Evolutionary conservation across 2,113 vertebrate genomes (phyloP).

Genomic region (Oenanthe oenanthe): DNA sequence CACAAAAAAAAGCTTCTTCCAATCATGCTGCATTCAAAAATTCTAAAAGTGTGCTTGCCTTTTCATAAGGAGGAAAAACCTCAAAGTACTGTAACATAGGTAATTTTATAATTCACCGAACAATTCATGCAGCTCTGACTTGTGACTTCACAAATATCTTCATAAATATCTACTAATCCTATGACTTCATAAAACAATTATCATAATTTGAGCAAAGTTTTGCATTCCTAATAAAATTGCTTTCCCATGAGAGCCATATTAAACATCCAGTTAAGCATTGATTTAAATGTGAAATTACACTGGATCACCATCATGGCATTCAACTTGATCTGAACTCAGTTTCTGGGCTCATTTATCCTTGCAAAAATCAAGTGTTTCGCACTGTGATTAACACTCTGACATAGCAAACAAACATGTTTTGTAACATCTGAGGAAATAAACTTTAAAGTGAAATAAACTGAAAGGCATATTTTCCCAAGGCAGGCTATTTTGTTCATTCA

Average conservation of each 20-base stretch:
- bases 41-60: not conserved
- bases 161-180: not conserved
- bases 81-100: not conserved
- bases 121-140: not conserved
- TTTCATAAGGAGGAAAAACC: not conserved
- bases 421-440: conserved; percentile 70
- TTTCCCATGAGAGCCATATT: conserved; percentile 21
- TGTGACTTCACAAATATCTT: not conserved
- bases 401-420: conserved; percentile 40
- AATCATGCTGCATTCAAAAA: not conserved
- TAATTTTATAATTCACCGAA: not conserved
- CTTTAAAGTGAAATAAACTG: conserved; percentile 65
- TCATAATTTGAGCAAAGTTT: not conserved
- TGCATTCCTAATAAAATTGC: conserved; percentile 39
- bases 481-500: conserved; percentile 70
- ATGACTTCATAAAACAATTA: not conserved
- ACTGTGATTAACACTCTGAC: conserved; percentile 63
- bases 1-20: not conserved
- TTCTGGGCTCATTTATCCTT: conserved; percentile 66
- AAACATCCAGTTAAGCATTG: conserved; percentile 24
- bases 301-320: conserved; percentile 37
- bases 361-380: conserved; percentile 63
- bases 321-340: conserved; percentile 55
- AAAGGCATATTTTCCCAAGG: conserved; percentile 71
- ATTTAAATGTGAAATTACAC: conserved; percentile 43